Evolutionary conservation across 2,797 vertebrate species (phyloP), one percentile per base, ranked within the genome.

Genomic region (Erethizon dorsatum): DNA sequence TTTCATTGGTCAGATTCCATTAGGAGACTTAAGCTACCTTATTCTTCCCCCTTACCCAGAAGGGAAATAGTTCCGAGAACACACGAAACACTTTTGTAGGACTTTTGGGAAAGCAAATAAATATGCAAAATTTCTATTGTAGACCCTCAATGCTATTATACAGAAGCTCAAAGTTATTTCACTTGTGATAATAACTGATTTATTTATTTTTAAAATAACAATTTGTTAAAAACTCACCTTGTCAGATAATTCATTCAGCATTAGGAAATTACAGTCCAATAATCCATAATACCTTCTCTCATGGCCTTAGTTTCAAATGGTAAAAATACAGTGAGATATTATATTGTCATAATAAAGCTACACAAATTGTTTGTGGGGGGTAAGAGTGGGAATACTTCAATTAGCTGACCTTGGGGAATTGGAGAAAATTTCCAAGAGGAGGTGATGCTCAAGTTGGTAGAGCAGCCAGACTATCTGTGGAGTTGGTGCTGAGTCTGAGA

Each of bases 1-100:
- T 95, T 88, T 94, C 52, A 73, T 83, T 75, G 82, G 50, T 97
- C 45, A 91, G 82, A 95, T 50, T 78, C 59, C n/a, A 45, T 93
- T 83, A 88, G 93, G 93, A 88, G 89, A 59, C 33, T 63, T 12
- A 61, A 85, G 33, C 52, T 85, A 52, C 41, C 22, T 31, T 91
- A 18, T 82, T 93, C 61, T 71, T 83, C 4, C 24, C 28, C n/a
- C 0, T 52, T 61, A 88, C 33, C 22, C 31, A 71, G 33, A 77
- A 54, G 15, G 24, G 2, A 61, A 45, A 57, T 80, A 9, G 20
- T 83, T 92, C 52, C 90, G 45, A 83, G 65, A 88, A 73, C 17
- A 83, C n/a, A 15, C 1, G 47, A 28, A n/a, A 12, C 45, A 79
- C 78, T n/a, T 91, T 94, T 85, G 54, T 22, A 41, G 45, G 65